Evolutionary conservation across 2,113 vertebrate genomes (phyloP), one percentile per base, ranked within the genome.

Genomic region (Alces alces): DNA sequence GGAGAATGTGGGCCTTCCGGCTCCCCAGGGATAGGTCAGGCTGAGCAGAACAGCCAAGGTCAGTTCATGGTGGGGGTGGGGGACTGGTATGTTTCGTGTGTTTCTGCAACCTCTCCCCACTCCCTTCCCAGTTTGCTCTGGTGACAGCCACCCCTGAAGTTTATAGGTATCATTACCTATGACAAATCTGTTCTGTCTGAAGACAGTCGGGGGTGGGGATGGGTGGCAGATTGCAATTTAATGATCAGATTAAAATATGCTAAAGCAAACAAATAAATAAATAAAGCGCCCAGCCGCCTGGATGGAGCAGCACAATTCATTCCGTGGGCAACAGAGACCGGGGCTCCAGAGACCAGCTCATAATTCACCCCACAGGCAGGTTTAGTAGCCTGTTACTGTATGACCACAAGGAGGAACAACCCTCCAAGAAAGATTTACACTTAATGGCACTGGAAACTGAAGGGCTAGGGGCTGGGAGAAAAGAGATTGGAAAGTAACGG

Each of bases 171-270:
- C 97, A 95, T 98, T 98, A 97, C 88, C 94, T 97, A 15, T 97
- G 97, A 98, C 97, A 97, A 98, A 98, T 96, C 98, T 96, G 97
- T 70, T 98, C 96, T 91, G 76, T 86, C 95, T 45, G 85, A 94
- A 95, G 95, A 93, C 17, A 16, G 96, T 86, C 0, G 0, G 70
- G 82, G 85, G 55, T 96, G 94, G 96, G 93, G 96, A 96, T 86
- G 96, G 97, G 97, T 93, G 93, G 98, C 98, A 98, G 98, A 97
- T 97, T 98, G 98, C 97, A 80, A 91, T 97, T 98, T 98, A 98
- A 98, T 89, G 98, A 98, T 95, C 97, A 73, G 97, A 98, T 98
- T 97, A 98, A 98, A 98, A 98, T 97, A 98, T 96, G 98, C 97
- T 95, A 94, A 97, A 98, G 96, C 95, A 97, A 98, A 97, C 95